Base-by-base conservation (phyloP, 1,140 invertebrate genomes). In the Temnothorax longispinosus region DNA sequence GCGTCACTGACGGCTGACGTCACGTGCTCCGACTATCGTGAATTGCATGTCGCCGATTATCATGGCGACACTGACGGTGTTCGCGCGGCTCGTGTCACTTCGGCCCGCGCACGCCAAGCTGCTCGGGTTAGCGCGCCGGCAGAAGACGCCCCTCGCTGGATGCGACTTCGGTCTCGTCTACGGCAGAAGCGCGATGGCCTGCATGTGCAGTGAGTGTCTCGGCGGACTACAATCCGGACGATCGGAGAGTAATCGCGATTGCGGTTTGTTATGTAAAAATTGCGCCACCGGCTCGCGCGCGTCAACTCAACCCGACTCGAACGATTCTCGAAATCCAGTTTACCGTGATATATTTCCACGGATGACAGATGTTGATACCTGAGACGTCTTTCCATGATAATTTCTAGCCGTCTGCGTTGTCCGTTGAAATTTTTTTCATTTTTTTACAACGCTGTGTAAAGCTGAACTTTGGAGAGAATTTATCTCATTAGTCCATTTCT, bases 41-140 rank as follows among this genome's bases (percentile, higher is more conserved):
- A 81, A 27, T 71, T 41, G 52, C 38, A 72, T 72, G 65, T 60
- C 65, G 18, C 27, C 72, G 77, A 78, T 84, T 62, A 84, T 92
- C 87, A 95, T 95, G 94, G 92, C 93, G 92, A 93, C 93, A 76
- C 91, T 94, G 58, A 92, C 90, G 60, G 85, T 94, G 35, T 72
- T 94, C 86, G 89, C 93, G 60, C 93, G 92, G 69, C 80, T 94
- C 67, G 86, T 92, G 64, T 87, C 91, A 84, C 75, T 92, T 88
- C 91, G 91, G 8, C 81, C 56, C 10, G 54, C 87, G 58, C 88
- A 88, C 10, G 86, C 91, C 54, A 92, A 86, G 87, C 88, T 94
- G 47, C 27, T 91, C n/a, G 78, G 93, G 54, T 89, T 93, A 35
- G 67, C 86, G n/a, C 35, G 50, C 32, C 27, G 18, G 2, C 27